Conservation (phyloP, 92 coral and sea anemone genomes). For the Epizoanthus stellaris region DNA sequence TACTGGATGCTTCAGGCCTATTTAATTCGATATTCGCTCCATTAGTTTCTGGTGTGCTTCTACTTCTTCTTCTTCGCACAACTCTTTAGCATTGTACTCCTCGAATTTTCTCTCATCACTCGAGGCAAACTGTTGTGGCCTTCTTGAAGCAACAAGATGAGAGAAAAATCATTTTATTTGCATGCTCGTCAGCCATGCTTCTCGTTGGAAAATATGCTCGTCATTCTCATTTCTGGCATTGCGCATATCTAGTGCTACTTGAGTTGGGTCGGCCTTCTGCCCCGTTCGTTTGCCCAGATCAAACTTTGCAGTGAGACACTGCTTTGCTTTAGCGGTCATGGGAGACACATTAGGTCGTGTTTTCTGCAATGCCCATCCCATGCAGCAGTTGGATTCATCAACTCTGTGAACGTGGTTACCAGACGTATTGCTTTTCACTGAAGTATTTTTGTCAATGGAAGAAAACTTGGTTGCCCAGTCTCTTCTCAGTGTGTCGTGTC, state of each 20-base stretch:
- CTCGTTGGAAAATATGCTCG: slow-evolving; percentile 14
- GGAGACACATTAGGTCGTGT: not conserved
- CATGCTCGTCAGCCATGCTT: slow-evolving; percentile 35
- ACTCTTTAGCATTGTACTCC: not conserved
- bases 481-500: slow-evolving; percentile 28
- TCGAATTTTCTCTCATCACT: not conserved
- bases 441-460: too few relatives aligned
- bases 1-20: too few relatives aligned
- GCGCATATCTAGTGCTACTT: too few relatives aligned
- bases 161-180: slow-evolving; percentile 13
- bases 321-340: slow-evolving; percentile 23
- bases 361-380: too few relatives aligned
- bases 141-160: too few relatives aligned
- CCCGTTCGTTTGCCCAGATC: slow-evolving; percentile 35
- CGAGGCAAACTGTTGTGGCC: not conserved
- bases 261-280: slow-evolving; percentile 24
- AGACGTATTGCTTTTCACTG: too few relatives aligned
- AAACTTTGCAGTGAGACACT: slow-evolving; percentile 36
- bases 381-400: too few relatives aligned
- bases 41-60: too few relatives aligned
- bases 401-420: too few relatives aligned
- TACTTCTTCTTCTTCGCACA: not conserved
- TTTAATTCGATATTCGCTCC: too few relatives aligned
- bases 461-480: slow-evolving; percentile 46
- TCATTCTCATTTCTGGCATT: too few relatives aligned